Percentiles rank a stretch among this genome's conserved stretches.
phyloP scores from a whole-genome alignment of 2,797 vertebrate genomes.

The Columba guinea region DNA sequence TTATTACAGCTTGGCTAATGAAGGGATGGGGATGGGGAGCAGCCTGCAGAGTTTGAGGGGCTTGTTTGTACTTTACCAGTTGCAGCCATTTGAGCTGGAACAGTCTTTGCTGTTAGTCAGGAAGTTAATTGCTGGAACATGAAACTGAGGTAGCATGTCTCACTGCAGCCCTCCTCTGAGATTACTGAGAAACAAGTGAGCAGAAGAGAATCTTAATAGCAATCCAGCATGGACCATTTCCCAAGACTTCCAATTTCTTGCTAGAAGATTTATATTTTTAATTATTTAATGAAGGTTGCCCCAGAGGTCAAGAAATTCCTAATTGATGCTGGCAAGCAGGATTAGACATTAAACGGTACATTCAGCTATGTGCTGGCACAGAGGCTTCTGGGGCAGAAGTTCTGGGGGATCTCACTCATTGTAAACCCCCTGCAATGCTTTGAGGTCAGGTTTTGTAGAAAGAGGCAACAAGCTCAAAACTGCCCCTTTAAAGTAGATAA shows the following conservation, averaged over 20 bases:
- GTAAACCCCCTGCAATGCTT: neutral
- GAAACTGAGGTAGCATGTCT: neutral
- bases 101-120: neutral
- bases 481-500: neutral
- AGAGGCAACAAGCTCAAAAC: neutral
- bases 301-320: constrained; percentile 21
- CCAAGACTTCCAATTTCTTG: neutral
- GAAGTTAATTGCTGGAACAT: neutral
- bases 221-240: neutral
- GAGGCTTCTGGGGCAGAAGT: neutral
- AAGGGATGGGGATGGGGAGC: neutral
- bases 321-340: neutral
- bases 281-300: neutral
- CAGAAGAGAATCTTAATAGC: neutral
- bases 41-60: neutral
- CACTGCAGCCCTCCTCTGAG: neutral
- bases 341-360: neutral
- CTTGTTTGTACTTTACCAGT: neutral
- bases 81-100: neutral
- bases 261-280: neutral
- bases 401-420: neutral
- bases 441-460: neutral
- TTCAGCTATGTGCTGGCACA: neutral
- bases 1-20: neutral
- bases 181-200: neutral